Conservation (phyloP, 1,140 invertebrate species). For the Plutomurus gul region DNA sequence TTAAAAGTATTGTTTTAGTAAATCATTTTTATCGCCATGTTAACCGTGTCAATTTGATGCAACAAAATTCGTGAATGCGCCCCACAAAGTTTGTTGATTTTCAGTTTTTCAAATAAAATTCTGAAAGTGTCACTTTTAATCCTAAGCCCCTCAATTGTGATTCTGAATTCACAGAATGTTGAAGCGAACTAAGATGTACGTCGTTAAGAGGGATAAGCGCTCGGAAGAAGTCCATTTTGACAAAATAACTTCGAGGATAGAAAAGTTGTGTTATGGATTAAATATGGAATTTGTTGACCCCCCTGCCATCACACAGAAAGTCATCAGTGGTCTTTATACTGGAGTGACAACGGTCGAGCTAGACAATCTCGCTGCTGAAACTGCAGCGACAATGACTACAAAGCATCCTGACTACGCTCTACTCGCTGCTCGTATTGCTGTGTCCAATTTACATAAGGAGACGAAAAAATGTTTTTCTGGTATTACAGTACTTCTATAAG, state of each 20-base stretch:
- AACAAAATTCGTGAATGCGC: too few species aligned
- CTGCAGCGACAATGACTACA: slow-evolving; percentile 92
- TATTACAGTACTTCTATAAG: slow-evolving; percentile 58
- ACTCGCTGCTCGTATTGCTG: slow-evolving; percentile 91
- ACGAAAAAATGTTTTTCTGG: slow-evolving; percentile 87
- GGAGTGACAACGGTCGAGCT: slow-evolving; percentile 96
- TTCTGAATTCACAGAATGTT: too few species aligned
- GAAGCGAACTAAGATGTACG: slow-evolving; percentile 56
- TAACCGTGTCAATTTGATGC: not conserved
- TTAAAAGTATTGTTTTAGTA: too few species aligned
- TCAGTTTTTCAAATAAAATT: too few species aligned
- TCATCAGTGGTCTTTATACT: slow-evolving; percentile 91
- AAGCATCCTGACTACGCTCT: slow-evolving; percentile 96
- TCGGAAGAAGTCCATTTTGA: slow-evolving; percentile 93
- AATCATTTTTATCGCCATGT: too few species aligned
- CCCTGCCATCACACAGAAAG: slow-evolving; percentile 79
- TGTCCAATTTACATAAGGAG: slow-evolving; percentile 98
- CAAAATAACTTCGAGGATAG: slow-evolving; percentile 95
- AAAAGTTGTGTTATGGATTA: slow-evolving; percentile 93
- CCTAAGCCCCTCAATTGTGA: too few species aligned
- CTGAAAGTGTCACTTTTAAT: too few species aligned
- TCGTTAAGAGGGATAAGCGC: slow-evolving; percentile 73
- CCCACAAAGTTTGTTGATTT: too few species aligned
- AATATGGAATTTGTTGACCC: slow-evolving; percentile 96
- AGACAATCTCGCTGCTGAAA: slow-evolving; percentile 97